Evolutionary conservation across 2,113 vertebrate genomes (phyloP).

Genomic region (Sebastes fasciatus): DNA sequence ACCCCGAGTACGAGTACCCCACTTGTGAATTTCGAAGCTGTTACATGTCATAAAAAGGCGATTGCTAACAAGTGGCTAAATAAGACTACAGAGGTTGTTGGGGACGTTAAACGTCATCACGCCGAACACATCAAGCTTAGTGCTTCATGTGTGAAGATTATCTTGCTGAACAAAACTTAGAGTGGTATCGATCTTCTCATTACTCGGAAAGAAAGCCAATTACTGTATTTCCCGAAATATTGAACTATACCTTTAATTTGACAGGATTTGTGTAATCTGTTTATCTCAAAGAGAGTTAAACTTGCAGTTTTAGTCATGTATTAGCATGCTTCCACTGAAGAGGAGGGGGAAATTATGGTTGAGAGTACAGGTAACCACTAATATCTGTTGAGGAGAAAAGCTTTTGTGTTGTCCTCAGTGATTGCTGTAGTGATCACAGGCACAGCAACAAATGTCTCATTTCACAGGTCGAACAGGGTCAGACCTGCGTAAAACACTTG

Average conservation of each 20-base stretch:
- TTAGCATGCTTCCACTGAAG: background rate
- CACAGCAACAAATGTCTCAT: background rate
- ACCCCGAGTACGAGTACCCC: too few species aligned
- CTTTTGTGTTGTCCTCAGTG: constrained; percentile 18
- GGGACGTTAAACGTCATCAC: background rate
- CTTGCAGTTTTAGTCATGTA: background rate
- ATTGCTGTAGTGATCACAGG: constrained; percentile 1
- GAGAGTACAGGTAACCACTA: background rate
- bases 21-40: too few species aligned
- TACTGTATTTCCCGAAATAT: background rate
- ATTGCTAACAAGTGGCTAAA: background rate
- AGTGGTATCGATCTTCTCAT: background rate
- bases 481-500: background rate
- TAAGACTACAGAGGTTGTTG: too few species aligned
- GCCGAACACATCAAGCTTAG: too few species aligned
- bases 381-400: constrained; percentile 19
- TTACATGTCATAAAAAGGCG: background rate
- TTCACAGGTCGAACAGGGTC: background rate
- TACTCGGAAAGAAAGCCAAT: background rate
- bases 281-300: background rate
- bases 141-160: background rate
- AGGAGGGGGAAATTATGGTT: background rate
- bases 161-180: too few species aligned
- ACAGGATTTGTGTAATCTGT: background rate
- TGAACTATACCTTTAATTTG: background rate